Percentiles rank a stretch among this genome's conserved stretches.
phyloP scores from a whole-genome alignment of 2,888 invertebrate species.

The Muscina levida region DNA sequence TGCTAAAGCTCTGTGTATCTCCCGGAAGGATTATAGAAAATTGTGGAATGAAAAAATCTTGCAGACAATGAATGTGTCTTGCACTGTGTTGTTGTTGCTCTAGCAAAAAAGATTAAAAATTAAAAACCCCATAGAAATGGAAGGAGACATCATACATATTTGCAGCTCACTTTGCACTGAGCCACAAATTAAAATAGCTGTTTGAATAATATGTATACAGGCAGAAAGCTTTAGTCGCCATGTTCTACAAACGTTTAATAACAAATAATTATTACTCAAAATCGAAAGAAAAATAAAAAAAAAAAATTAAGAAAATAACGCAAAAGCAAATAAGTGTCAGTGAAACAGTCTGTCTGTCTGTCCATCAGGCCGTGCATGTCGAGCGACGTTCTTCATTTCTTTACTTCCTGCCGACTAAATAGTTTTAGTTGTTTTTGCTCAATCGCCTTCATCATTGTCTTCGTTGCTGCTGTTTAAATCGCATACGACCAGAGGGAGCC shows the following conservation, averaged over 20 bases:
- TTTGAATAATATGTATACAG: no score
- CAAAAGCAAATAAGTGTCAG: constrained; percentile 37
- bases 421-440: constrained; percentile 14
- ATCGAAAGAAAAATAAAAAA: constrained; percentile 14
- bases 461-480: constrained; percentile 26
- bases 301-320: background rate
- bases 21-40: no score
- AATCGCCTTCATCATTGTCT: constrained; percentile 28
- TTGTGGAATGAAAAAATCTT: no score
- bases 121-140: no score
- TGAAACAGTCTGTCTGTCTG: constrained; percentile 30
- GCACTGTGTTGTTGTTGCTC: no score
- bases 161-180: no score
- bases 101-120: no score
- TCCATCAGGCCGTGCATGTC: constrained; percentile 10
- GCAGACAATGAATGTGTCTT: no score
- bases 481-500: no score
- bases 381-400: constrained; percentile 42
- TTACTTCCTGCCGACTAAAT: background rate
- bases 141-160: no score
- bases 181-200: no score
- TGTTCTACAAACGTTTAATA: background rate
- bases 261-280: constrained; percentile 2
- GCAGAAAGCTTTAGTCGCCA: background rate
- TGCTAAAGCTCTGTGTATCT: no score